Evolutionary conservation across 2,888 invertebrate species (phyloP).

Genomic region (Boloria selene): DNA sequence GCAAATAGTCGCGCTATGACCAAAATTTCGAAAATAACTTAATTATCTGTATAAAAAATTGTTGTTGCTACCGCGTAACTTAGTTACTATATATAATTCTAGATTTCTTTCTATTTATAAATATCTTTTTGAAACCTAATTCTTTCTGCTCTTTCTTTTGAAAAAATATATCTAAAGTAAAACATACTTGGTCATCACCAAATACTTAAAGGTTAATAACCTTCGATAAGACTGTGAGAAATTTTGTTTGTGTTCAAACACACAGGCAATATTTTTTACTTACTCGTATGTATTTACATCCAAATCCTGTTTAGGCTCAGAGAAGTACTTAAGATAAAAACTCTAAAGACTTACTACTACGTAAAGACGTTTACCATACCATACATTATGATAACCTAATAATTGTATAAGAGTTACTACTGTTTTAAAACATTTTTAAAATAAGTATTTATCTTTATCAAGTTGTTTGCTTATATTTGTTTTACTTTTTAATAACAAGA

Average conservation of each 20-base stretch:
- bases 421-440: too few relatives aligned
- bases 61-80: too few relatives aligned
- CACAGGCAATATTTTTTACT: conserved; percentile 1
- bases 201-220: background rate
- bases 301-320: conserved; percentile 6
- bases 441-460: too few relatives aligned
- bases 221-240: conserved; percentile 11
- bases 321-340: conserved; percentile 9
- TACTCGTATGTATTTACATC: background rate
- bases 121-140: too few relatives aligned
- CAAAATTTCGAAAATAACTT: background rate
- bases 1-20: background rate
- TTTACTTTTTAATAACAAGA: too few relatives aligned
- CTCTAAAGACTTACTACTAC: background rate
- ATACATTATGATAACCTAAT: background rate
- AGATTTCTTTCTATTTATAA: too few relatives aligned
- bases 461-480: too few relatives aligned
- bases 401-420: too few relatives aligned
- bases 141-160: too few relatives aligned
- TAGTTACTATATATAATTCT: too few relatives aligned
- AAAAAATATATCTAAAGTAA: background rate
- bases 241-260: conserved; percentile 3
- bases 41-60: background rate
- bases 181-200: too few relatives aligned
- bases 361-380: too few relatives aligned